Base-by-base conservation (phyloP, 2,797 vertebrate species). In the Etheostoma nigrum region DNA sequence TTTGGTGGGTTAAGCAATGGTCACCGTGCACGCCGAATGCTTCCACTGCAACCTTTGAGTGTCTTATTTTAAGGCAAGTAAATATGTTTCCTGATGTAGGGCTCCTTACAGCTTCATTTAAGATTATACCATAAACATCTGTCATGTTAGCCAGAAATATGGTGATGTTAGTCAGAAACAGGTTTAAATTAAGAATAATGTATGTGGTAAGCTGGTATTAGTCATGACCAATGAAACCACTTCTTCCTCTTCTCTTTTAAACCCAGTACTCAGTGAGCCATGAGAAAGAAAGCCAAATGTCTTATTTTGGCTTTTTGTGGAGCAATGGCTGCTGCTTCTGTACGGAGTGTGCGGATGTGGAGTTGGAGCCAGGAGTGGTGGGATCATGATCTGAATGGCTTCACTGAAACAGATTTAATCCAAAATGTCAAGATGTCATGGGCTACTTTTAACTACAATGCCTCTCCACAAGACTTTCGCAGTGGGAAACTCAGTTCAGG, bases 1-100 rank as follows among this genome's bases (percentile, higher is more conserved):
- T 14, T 6, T 55, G 68, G 27, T 57, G 67, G 52, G 61, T 74
- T 70, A 42, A 72, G 53, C 74, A 76, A 84, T 36, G 74, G 79
- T 79, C 60, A 67, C 66, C 19, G 44, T 30, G 7, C 47, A 40
- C 3, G 8, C 33, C 30, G 23, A 67, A 44, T 51, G 55, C 74
- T 15, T 7, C 62, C 58, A 19, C 55, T 61, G 69, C 68, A 68
- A 64, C 36, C 68, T 13, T 15, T 45, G 6, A 15, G 10, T 45
- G 9, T 9, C 12, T 44, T 13, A 27, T 65, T 65, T 61, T 4
- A 42, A 62, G 1, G 0, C 25, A 36, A 57, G 14, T 15, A 45
- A 47, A 42, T 16, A 9, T 44, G 21, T 18, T 65, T 2, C 42
- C 11, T 19, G 5, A 36, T 42, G 11, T 30, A 55, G 59, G 66